Base-by-base conservation (phyloP, 2,113 vertebrate species). In the Amazona vittata region DNA sequence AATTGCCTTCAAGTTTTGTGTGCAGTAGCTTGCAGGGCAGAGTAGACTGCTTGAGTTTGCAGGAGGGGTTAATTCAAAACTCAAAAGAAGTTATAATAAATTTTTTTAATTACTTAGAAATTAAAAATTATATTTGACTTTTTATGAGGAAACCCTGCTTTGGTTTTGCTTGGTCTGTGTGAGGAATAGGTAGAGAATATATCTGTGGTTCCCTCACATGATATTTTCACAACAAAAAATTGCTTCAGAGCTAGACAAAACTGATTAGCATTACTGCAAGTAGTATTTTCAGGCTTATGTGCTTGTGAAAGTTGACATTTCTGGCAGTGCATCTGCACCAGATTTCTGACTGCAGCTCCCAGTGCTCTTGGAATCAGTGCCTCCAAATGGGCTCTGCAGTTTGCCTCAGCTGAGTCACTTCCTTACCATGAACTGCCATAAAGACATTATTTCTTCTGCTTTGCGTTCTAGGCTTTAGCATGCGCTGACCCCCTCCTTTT, bases 351-450 rank as follows among this genome's bases (percentile, higher is more conserved):
- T 92, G 80, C 90, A 91, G 41, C 46, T 65, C 46, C 70, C 1
- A 9, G 21, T 69, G 83, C 86, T 94, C 65, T 60, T 86, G 70
- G 77, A 95, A 82, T 96, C 87, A 82, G 47, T 64, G 44, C 89
- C 89, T 82, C 74, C 89, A 71, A 90, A 90, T 68, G 77, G 86
- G 47, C 74, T 94, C 80, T 49, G 11, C 78, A 81, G 79, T 94
- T 96, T 91, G 73, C 65, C 69, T 96, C 74, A 92, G 84, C 94
- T 94, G 92, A 94, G 93, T 96, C 92, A 94, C 59, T 94, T 95
- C 91, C 93, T 96, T 73, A 35, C 70, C 41, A 33, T 4, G 26
- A 93, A 29, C 81, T 73, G 49, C 81, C 37, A 70, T 78, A 64
- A 76, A 92, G 88, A 81, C 76, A 86, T 88, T 22, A 64, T 90